Base-by-base conservation (phyloP, 2,113 vertebrate genomes). In the Turnix velox region DNA sequence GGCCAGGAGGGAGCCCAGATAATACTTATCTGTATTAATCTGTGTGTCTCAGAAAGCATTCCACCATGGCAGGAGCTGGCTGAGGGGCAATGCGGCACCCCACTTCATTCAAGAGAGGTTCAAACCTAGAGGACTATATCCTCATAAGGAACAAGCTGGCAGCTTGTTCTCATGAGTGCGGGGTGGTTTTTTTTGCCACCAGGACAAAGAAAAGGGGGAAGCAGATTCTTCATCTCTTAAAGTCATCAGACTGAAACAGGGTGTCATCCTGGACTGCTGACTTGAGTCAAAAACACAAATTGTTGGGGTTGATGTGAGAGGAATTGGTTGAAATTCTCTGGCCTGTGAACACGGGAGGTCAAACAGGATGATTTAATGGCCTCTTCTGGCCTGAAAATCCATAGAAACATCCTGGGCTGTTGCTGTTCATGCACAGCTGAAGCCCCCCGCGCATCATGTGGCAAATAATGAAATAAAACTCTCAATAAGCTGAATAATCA, bases 401-500 rank as follows among this genome's bases (percentile, higher is more conserved):
- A 66, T 0, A 0, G 76, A 86, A 93, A 94, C 22, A 77, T 90
- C 96, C 57, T 51, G 35, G 43, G 65, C 80, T 4, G 8, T 55
- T 0, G 1, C 61, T 42, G 43, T 69, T 77, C 52, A 24, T 46
- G 63, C 5, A 54, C n/a, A 65, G 80, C 88, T 0, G 3, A 85
- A 96, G 79, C 59, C 82, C 94, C 84, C 48, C 35, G 83, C 39
- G 1, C 14, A 33, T 68, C 76, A 45, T 14, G 19, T 49, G 73
- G 85, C 90, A 76, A 79, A 90, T 94, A 91, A 82, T 42, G 75
- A 87, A 91, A 76, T 57, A 42, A 89, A 92, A 68, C 82, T 79
- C 92, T 89, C 91, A 94, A 94, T 93, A 84, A 92, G 81, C 87
- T 94, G 94, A 91, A 96, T 95, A 95, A 94, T 87, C 90, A 94